A percentile compares a stretch with the other conserved stretches of the same genome.
phyloP scores from a whole-genome alignment of 2,888 invertebrate genomes.

The Neoaliturus tenellus region DNA sequence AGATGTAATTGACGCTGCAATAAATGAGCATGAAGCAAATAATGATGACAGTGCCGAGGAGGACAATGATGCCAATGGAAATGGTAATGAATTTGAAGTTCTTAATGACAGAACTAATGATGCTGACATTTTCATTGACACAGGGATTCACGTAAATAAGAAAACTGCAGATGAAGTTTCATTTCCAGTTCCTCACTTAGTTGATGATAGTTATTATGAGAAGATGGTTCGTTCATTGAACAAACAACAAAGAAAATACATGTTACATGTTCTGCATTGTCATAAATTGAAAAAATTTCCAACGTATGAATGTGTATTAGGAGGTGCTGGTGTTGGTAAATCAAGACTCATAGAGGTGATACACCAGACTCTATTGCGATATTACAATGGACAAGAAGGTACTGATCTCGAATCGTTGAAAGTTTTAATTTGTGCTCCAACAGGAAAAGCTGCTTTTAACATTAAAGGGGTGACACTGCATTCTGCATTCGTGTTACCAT shows the following conservation, averaged over 20 bases:
- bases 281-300: not conserved
- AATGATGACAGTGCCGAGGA: not conserved
- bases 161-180: not conserved
- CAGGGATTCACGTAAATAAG: not conserved
- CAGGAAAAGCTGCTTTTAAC: constrained; percentile 62
- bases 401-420: constrained; percentile 39
- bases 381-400: constrained; percentile 50
- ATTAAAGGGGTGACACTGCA: constrained; percentile 62
- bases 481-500: constrained; percentile 60
- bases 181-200: not conserved
- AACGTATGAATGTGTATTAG: not conserved
- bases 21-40: not conserved
- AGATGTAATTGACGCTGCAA: not conserved
- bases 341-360: constrained; percentile 61
- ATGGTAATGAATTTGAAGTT: constrained; percentile 40
- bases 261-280: not conserved
- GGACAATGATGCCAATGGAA: not conserved
- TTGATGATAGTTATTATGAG: not conserved
- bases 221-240: not conserved
- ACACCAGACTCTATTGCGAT: constrained; percentile 56
- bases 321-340: constrained; percentile 48
- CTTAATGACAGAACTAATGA: constrained; percentile 48
- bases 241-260: not conserved
- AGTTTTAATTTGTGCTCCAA: constrained; percentile 60
- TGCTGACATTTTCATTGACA: constrained; percentile 13